Evolutionary conservation across 2,797 vertebrate genomes (phyloP).

Genomic region (Apogon talboti): DNA sequence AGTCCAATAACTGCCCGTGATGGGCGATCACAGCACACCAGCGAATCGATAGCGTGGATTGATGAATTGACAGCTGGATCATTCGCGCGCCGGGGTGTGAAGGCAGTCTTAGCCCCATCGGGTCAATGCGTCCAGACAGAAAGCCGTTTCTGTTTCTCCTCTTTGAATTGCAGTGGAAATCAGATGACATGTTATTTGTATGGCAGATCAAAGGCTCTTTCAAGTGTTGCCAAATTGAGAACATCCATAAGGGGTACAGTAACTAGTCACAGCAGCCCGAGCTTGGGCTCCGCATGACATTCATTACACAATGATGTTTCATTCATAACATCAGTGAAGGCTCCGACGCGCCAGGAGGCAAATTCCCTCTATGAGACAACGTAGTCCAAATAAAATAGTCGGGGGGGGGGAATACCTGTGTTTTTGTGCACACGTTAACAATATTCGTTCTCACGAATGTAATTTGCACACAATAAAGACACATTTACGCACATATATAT

Average conservation of each 20-base stretch:
- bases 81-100: slow-evolving; percentile 29
- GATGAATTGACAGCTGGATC: slow-evolving; percentile 61
- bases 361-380: not conserved
- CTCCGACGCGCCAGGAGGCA: slow-evolving; percentile 30
- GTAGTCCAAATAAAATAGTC: slow-evolving; percentile 1
- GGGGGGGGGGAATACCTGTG: not conserved
- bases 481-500: slow-evolving; percentile 4
- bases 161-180: slow-evolving; percentile 12
- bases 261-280: slow-evolving; percentile 42
- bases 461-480: not conserved
- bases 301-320: slow-evolving; percentile 73
- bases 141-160: not conserved
- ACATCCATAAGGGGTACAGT: not conserved
- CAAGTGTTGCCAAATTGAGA: slow-evolving; percentile 8
- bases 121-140: slow-evolving; percentile 54
- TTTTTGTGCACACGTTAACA: not conserved
- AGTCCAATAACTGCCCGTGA: slow-evolving; percentile 47
- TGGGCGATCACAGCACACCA: slow-evolving; percentile 50
- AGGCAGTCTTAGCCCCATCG: slow-evolving; percentile 14
- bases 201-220: not conserved
- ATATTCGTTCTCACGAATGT: not conserved
- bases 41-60: slow-evolving; percentile 50
- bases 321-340: slow-evolving; percentile 58
- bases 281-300: slow-evolving; percentile 65
- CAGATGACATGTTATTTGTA: not conserved